Evolutionary conservation across 2,888 invertebrate species (phyloP).

Genomic region (Melinopterus prodromus): DNA sequence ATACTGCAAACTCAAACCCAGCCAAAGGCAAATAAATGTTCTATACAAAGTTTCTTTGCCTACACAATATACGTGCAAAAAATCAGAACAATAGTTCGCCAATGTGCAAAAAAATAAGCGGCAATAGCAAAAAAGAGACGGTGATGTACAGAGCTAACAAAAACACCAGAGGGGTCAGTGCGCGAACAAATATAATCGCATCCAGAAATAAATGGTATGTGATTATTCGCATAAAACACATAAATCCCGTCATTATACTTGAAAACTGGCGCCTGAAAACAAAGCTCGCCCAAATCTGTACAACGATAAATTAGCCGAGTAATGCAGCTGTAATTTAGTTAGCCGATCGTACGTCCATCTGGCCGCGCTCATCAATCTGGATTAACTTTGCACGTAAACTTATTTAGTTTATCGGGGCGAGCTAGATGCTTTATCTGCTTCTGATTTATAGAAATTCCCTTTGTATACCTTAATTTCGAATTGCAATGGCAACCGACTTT

Average conservation of each 20-base stretch:
- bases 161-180: conserved; percentile 9
- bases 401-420: conserved; percentile 28
- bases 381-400: conserved; percentile 55
- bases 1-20: too few relatives aligned
- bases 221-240: conserved; percentile 49
- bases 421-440: conserved; percentile 12
- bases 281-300: conserved; percentile 56
- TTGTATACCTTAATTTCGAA: not conserved
- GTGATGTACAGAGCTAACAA: not conserved
- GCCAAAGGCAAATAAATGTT: not conserved
- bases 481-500: too few relatives aligned
- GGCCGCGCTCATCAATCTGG: conserved; percentile 56
- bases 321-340: conserved; percentile 59
- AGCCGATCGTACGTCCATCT: conserved; percentile 57
- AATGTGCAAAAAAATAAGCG: not conserved
- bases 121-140: conserved; percentile 15
- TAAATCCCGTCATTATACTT: conserved; percentile 54
- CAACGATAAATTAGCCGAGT: conserved; percentile 56
- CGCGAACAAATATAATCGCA: conserved; percentile 27
- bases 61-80: not conserved
- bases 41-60: not conserved
- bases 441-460: conserved; percentile 13
- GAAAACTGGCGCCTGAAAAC: conserved; percentile 54
- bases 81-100: not conserved
- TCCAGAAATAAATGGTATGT: conserved; percentile 39